A percentile compares a stretch with the other conserved stretches of the same genome.
Evolutionary conservation across 2,797 vertebrate species (phyloP).

Genomic region (Syndactyla subalaris): DNA sequence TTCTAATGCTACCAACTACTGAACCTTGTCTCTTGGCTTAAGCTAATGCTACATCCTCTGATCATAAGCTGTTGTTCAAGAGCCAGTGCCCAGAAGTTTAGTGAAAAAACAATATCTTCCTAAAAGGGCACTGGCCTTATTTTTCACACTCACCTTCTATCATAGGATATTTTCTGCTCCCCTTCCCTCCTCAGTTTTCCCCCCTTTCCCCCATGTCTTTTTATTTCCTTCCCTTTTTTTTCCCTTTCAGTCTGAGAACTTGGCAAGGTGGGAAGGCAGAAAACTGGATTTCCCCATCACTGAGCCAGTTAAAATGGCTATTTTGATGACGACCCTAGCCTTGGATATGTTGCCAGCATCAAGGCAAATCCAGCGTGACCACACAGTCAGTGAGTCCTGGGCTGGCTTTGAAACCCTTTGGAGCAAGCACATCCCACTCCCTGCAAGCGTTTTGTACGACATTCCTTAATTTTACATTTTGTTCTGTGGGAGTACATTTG

Average conservation of each 20-base stretch:
- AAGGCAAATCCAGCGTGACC: constrained; percentile 3
- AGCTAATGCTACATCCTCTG: background rate
- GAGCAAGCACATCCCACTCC: constrained; percentile 41
- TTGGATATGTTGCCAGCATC: background rate
- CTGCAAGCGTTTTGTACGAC: background rate
- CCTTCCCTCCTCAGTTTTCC: accelerated
- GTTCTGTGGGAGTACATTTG: constrained; percentile 66
- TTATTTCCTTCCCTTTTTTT: background rate
- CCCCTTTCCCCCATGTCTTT: background rate
- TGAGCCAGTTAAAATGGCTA: constrained; percentile 12
- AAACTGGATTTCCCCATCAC: background rate
- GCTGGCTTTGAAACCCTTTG: background rate
- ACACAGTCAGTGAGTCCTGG: constrained; percentile 5
- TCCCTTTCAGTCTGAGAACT: background rate
- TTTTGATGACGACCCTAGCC: background rate
- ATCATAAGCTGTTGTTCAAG: background rate
- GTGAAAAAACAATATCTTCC: background rate
- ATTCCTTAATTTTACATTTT: constrained; percentile 60
- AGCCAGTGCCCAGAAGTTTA: background rate
- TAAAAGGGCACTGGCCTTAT: background rate
- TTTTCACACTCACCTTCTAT: background rate
- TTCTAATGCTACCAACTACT: background rate
- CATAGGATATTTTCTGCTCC: background rate
- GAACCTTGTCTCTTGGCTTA: background rate
- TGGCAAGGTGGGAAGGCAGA: background rate